Conservation (phyloP, 2,797 vertebrate species). For the Paramormyrops hopkinsi region DNA sequence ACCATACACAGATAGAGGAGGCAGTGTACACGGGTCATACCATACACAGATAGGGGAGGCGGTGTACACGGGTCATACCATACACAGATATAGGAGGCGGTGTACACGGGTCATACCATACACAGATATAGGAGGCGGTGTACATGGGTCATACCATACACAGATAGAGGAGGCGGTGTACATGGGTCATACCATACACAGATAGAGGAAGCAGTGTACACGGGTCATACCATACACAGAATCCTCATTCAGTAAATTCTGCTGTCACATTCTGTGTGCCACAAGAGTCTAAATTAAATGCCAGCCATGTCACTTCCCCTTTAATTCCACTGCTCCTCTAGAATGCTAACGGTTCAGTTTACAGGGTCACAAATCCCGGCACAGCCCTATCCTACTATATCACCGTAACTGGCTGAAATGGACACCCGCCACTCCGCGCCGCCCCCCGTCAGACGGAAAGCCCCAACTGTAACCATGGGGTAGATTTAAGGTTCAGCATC, state of each 20-base stretch:
- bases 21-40: background rate
- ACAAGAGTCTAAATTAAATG: background rate
- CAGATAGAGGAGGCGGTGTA: background rate
- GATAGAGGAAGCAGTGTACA: background rate
- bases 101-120: background rate
- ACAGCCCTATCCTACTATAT: constrained; percentile 55
- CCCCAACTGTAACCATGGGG: constrained; percentile 4
- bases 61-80: too few species aligned
- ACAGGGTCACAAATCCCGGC: constrained; percentile 57
- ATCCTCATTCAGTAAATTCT: background rate
- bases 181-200: background rate
- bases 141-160: background rate
- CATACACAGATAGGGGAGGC: background rate
- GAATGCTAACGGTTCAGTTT: constrained; percentile 42
- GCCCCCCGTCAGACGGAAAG: background rate
- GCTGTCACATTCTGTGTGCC: background rate
- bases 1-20: background rate
- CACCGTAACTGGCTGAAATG: constrained; percentile 71
- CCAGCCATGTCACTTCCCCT: background rate
- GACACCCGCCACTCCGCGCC: constrained; percentile 55
- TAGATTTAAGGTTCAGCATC: background rate
- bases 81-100: background rate
- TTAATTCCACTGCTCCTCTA: background rate
- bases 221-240: background rate
- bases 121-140: background rate